Evolutionary conservation across 2,888 invertebrate species (phyloP).

Genomic region (Drosophila siamana): DNA sequence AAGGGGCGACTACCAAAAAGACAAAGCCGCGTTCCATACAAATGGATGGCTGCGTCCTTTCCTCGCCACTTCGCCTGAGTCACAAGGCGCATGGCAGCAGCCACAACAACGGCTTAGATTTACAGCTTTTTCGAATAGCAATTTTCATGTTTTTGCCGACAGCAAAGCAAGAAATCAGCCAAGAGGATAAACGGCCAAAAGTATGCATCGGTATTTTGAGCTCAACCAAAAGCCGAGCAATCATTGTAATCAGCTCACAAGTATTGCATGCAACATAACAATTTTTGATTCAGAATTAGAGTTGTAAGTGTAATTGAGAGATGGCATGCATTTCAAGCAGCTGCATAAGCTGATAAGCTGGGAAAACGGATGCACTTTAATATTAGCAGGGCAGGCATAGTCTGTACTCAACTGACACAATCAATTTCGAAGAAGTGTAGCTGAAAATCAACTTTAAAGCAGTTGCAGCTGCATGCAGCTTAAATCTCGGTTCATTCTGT

Average conservation of each 20-base stretch:
- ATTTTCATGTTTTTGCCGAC: constrained; percentile 39
- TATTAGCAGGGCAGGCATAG: neutral
- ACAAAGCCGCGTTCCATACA: constrained; percentile 22
- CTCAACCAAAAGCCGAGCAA: neutral
- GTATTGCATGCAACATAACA: neutral
- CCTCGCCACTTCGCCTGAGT: constrained; percentile 18
- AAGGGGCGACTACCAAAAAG: constrained; percentile 9
- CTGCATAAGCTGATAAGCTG: neutral
- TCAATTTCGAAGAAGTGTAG: neutral
- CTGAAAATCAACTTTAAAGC: neutral
- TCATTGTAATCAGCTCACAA: constrained; percentile 1
- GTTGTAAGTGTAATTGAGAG: neutral
- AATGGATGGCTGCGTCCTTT: constrained; percentile 28
- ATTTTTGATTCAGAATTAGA: neutral
- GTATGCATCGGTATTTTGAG: constrained; percentile 1
- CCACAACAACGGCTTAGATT: constrained; percentile 12
- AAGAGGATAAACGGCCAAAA: constrained; percentile 7
- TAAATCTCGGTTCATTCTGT: neutral
- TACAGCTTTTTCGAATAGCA: constrained; percentile 12
- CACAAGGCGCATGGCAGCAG: constrained; percentile 34
- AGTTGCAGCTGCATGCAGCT: neutral
- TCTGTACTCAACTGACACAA: neutral
- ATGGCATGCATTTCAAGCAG: too few species aligned
- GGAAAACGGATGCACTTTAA: neutral
- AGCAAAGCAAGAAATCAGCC: constrained; percentile 22